Evolutionary conservation across 2,113 vertebrate species (phyloP).

Genomic region (Hippopotamus amphibius): DNA sequence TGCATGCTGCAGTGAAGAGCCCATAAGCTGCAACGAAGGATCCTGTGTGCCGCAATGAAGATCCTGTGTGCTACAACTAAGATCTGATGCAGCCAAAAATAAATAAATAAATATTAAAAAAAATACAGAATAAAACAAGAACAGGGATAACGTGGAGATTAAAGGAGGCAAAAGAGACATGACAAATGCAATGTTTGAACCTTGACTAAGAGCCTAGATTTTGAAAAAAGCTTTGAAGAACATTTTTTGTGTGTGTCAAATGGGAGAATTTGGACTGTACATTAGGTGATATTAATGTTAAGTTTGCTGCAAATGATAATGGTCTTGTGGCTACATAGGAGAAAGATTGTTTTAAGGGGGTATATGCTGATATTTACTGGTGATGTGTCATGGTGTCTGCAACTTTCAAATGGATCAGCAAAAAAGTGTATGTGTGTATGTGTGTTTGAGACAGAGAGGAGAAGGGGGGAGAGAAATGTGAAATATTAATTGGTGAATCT

Average conservation of each 20-base stretch:
- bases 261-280: background rate
- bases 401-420: background rate
- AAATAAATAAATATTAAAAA: too few species aligned
- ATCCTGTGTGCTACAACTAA: too few species aligned
- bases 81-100: too few species aligned
- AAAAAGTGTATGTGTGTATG: background rate
- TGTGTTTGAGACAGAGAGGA: too few species aligned
- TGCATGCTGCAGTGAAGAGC: too few species aligned
- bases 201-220: background rate
- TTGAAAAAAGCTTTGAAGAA: constrained; percentile 10
- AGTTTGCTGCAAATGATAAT: background rate
- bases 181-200: background rate
- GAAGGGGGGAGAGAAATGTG: background rate
- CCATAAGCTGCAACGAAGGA: too few species aligned
- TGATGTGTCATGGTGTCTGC: background rate
- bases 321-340: background rate
- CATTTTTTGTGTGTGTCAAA: background rate
- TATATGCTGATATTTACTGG: background rate
- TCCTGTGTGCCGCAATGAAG: too few species aligned
- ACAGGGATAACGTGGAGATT: background rate
- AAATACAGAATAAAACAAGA: background rate
- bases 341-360: background rate
- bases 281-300: background rate
- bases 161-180: background rate
- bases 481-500: constrained; percentile 23